A percentile compares a stretch with the other conserved stretches of the same genome.
phyloP scores from a whole-genome alignment of 2,888 invertebrate species.

The Ormyrus nitidulus region DNA sequence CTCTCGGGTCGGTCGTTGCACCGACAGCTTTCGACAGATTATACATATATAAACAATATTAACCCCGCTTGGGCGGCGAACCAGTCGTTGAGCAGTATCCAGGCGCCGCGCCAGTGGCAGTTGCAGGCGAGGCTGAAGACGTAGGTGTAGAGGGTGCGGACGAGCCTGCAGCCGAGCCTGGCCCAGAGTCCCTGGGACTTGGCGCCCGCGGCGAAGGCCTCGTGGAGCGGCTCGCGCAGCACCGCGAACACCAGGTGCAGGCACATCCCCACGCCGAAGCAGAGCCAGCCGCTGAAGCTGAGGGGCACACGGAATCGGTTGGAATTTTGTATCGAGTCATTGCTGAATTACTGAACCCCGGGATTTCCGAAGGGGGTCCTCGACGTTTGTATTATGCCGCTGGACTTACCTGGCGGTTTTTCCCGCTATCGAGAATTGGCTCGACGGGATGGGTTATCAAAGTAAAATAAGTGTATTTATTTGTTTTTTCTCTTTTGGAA shows the following conservation, averaged over 20 bases:
- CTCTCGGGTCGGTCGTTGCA: slow-evolving; percentile 16
- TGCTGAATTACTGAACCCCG: too few relatives aligned
- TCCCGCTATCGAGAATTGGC: too few relatives aligned
- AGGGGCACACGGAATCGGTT: too few relatives aligned
- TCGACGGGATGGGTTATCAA: too few relatives aligned
- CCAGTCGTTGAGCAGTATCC: slow-evolving; percentile 71
- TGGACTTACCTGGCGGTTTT: too few relatives aligned
- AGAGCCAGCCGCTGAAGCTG: slow-evolving; percentile 72
- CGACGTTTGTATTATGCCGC: too few relatives aligned
- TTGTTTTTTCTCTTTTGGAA: too few relatives aligned
- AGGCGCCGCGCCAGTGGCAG: slow-evolving; percentile 78
- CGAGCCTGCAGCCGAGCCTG: slow-evolving; percentile 40
- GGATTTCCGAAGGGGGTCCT: too few relatives aligned
- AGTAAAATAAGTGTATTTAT: too few relatives aligned
- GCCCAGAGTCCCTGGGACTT: slow-evolving; percentile 36
- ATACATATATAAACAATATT: neutral
- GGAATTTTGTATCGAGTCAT: too few relatives aligned
- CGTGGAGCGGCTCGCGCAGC: slow-evolving; percentile 59
- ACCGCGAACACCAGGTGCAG: slow-evolving; percentile 79
- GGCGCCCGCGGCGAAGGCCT: slow-evolving; percentile 52
- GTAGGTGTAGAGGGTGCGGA: slow-evolving; percentile 66
- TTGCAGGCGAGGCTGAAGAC: slow-evolving; percentile 76
- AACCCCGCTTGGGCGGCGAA: slow-evolving; percentile 49
- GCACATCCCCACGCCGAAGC: slow-evolving; percentile 77
- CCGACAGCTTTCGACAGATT: neutral